phyloP scores from a whole-genome alignment of 2,888 invertebrate genomes.

The Thymelicus lineola region DNA sequence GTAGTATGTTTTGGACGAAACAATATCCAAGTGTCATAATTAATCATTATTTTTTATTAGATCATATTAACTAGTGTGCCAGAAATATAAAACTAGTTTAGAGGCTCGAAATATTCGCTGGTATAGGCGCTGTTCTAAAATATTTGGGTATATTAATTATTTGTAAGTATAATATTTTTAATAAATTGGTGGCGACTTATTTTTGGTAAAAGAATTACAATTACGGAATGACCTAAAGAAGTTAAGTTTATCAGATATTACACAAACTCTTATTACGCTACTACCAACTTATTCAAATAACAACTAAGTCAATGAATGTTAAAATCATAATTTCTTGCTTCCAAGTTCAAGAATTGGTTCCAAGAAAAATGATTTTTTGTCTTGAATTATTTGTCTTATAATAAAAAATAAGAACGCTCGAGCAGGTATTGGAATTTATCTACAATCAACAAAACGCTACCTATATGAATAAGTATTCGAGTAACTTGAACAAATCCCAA shows the following conservation, averaged over 20 bases:
- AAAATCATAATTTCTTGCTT: too few species aligned
- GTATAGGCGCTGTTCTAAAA: too few species aligned
- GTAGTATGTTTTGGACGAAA: conserved; percentile 25
- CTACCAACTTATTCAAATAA: too few species aligned
- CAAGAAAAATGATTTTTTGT: neutral
- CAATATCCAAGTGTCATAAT: conserved; percentile 21
- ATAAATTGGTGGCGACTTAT: too few species aligned
- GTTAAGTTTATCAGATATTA: neutral
- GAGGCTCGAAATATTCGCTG: too few species aligned
- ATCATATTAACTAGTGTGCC: neutral
- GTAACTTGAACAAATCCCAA: conserved; percentile 46
- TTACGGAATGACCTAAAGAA: too few species aligned
- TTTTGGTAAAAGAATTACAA: neutral
- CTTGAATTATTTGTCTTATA: neutral
- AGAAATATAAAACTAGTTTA: too few species aligned
- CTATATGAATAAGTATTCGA: conserved; percentile 19
- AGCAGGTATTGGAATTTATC: conserved; percentile 27
- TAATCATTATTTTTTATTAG: conserved; percentile 19
- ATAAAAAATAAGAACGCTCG: conserved; percentile 14
- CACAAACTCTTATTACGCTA: neutral
- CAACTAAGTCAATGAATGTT: too few species aligned
- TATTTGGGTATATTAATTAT: too few species aligned
- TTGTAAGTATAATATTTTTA: too few species aligned
- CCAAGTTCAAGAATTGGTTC: neutral
- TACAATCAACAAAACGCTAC: conserved; percentile 27